phyloP scores from a whole-genome alignment of 2,113 vertebrate species.

The Sarotherodon lohbergeri region DNA sequence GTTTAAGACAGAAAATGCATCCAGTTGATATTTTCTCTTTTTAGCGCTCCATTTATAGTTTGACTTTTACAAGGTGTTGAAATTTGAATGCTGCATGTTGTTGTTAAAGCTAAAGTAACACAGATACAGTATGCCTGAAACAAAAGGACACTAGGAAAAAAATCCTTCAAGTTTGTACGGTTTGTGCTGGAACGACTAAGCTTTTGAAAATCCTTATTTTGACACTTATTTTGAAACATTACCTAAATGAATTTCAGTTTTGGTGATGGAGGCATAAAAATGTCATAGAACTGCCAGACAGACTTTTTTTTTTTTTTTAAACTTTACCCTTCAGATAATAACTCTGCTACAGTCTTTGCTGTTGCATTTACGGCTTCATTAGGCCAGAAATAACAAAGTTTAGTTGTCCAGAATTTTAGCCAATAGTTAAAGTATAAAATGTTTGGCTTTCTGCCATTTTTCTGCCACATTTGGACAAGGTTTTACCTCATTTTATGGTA shows the following conservation, averaged over 20 bases:
- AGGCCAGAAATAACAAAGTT: too few relatives aligned
- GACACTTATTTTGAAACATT: too few relatives aligned
- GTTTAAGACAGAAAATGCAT: background rate
- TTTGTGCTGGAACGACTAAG: too few relatives aligned
- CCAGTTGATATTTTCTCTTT: background rate
- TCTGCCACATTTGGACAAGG: background rate
- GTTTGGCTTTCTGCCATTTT: background rate
- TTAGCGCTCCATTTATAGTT: background rate
- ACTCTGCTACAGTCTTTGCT: too few relatives aligned
- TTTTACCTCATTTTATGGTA: background rate
- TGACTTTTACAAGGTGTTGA: background rate
- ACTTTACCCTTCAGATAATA: too few relatives aligned
- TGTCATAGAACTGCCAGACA: too few relatives aligned
- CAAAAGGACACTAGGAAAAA: rapidly evolving
- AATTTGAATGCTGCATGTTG: constrained; percentile 12
- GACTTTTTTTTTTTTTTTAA: too few relatives aligned
- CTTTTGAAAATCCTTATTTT: background rate
- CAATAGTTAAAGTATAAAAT: too few relatives aligned
- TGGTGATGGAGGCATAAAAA: too few relatives aligned
- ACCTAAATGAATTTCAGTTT: too few relatives aligned
- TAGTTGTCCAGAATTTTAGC: background rate
- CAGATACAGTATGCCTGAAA: background rate
- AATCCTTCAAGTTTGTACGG: background rate
- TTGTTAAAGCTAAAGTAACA: background rate
- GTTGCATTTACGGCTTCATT: too few relatives aligned